phyloP scores from a whole-genome alignment of 2,888 invertebrate species.

The Pyrrhia umbra region DNA sequence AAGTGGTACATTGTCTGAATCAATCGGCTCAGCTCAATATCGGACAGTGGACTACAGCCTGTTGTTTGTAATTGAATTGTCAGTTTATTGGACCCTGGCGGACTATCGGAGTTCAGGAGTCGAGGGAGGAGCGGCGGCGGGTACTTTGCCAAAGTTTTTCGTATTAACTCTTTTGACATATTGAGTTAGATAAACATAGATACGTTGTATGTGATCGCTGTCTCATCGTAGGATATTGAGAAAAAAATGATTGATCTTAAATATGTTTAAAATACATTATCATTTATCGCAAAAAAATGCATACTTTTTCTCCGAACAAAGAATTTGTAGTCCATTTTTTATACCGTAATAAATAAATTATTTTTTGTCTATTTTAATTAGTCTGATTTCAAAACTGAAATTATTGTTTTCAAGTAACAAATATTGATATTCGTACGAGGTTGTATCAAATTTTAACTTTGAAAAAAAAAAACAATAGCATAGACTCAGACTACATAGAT shows the following conservation, averaged over 20 bases:
- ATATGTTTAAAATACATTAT: too few species aligned
- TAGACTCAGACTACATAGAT: not conserved
- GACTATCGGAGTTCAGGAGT: slow-evolving; percentile 49
- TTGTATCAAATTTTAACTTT: too few species aligned
- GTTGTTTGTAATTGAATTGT: slow-evolving; percentile 80
- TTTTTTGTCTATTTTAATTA: too few species aligned
- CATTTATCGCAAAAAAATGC: too few species aligned
- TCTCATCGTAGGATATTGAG: not conserved
- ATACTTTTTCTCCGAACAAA: too few species aligned
- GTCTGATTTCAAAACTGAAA: too few species aligned
- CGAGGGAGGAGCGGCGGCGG: slow-evolving; percentile 45
- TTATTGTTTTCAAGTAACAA: too few species aligned
- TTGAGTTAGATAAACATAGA: not conserved
- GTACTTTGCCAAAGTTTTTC: slow-evolving; percentile 8
- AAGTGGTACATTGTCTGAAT: slow-evolving; percentile 62
- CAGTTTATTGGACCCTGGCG: slow-evolving; percentile 76
- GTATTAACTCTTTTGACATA: slow-evolving; percentile 1
- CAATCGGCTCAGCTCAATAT: slow-evolving; percentile 66
- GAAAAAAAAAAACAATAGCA: not conserved
- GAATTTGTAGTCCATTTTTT: too few species aligned
- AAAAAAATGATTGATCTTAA: too few species aligned
- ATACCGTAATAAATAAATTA: too few species aligned
- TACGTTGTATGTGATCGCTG: not conserved
- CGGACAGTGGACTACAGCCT: slow-evolving; percentile 63
- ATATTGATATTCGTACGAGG: too few species aligned